phyloP scores from a whole-genome alignment of 2,888 invertebrate species.

The Operophtera brumata region DNA sequence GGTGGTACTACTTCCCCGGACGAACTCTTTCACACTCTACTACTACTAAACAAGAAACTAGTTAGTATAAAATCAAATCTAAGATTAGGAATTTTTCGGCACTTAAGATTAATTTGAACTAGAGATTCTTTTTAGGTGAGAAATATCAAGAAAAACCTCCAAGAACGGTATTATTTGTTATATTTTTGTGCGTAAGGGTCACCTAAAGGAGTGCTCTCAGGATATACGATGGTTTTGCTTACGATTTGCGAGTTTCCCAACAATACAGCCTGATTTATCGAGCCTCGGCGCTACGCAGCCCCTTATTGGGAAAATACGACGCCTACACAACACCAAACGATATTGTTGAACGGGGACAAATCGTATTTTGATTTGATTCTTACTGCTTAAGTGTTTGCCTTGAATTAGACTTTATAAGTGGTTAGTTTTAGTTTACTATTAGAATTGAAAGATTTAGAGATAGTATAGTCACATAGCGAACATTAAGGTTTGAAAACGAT shows the following conservation, averaged over 20 bases:
- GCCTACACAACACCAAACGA: slow-evolving; percentile 47
- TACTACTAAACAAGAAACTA: too few relatives aligned
- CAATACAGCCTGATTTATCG: slow-evolving; percentile 63
- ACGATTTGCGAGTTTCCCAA: slow-evolving; percentile 57
- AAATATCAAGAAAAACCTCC: not conserved
- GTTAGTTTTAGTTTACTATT: too few relatives aligned
- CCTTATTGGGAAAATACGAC: slow-evolving; percentile 51
- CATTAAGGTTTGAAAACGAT: too few relatives aligned
- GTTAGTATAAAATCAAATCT: too few relatives aligned
- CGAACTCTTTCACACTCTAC: too few relatives aligned
- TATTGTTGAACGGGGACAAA: slow-evolving; percentile 41
- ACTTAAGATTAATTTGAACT: too few relatives aligned
- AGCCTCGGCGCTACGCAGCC: slow-evolving; percentile 48
- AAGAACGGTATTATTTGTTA: slow-evolving; percentile 27
- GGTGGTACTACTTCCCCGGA: too few relatives aligned
- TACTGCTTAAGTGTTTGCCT: slow-evolving; percentile 25
- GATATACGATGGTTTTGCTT: slow-evolving; percentile 49
- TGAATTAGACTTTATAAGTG: slow-evolving; percentile 10
- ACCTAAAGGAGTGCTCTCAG: slow-evolving; percentile 40
- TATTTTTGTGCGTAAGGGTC: slow-evolving; percentile 40
- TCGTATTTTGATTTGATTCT: slow-evolving; percentile 33
- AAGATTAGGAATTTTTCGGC: too few relatives aligned
- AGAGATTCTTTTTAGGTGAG: not conserved
- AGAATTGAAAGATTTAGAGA: not conserved
- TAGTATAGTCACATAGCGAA: not conserved